These are phyloP conservation scores for Octomys mimax DNA, from an alignment of 2,797 vertebrate species.

Conservation along the genomic window DNA sequence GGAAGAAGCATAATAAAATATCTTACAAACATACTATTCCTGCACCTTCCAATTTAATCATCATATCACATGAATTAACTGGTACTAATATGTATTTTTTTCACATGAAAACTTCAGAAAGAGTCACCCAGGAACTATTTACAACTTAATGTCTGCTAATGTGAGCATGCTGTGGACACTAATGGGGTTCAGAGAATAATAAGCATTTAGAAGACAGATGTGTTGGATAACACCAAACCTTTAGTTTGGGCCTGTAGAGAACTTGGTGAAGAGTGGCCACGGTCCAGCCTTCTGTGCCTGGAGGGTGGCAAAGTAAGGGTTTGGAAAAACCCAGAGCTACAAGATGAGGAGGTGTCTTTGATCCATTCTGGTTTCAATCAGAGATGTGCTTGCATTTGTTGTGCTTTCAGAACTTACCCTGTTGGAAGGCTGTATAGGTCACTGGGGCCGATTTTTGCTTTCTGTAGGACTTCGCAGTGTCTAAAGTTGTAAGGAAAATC, in stretches of 20 bases:
- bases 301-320: not conserved
- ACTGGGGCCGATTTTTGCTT: not conserved
- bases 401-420: not conserved
- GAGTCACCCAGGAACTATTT: not conserved
- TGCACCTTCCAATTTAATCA: slow-evolving; percentile 8
- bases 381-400: not conserved
- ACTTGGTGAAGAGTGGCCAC: not conserved
- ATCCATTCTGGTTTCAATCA: not conserved
- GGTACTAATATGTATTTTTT: not conserved
- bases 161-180: not conserved
- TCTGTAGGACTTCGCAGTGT: not conserved
- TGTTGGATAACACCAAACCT: not conserved
- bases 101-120: not conserved
- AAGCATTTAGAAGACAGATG: not conserved
- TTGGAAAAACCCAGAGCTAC: not conserved
- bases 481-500: not conserved
- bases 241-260: not conserved
- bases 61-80: not conserved
- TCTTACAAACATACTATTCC: not conserved
- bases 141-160: not conserved
- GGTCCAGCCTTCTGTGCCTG: not conserved
- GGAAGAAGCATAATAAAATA: not conserved
- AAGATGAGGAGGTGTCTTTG: not conserved
- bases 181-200: not conserved
- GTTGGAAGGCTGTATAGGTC: not conserved